These are phyloP conservation scores for Anguilla japonica DNA, from an alignment of 2,113 vertebrate species.

Conservation along the genomic window DNA sequence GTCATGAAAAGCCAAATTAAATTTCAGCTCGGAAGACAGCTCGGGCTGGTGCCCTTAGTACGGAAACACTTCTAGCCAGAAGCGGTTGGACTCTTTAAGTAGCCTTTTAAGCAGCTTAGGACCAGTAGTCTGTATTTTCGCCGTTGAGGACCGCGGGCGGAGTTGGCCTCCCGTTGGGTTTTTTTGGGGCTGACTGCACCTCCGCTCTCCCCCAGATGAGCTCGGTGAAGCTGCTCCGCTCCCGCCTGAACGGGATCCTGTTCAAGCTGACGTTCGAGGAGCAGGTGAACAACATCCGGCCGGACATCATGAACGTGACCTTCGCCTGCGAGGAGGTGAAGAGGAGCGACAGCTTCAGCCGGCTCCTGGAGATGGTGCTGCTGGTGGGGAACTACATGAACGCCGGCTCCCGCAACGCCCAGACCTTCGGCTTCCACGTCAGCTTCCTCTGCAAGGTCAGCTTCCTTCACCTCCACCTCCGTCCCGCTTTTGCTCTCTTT, in stretches of 20 bases:
- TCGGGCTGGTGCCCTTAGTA: background rate
- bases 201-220: slow-evolving; percentile 79
- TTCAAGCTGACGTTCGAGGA: slow-evolving; percentile 96
- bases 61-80: background rate
- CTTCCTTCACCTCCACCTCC: background rate
- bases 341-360: slow-evolving; percentile 89
- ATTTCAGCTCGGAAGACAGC: slow-evolving; percentile 9
- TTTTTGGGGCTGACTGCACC: slow-evolving; percentile 18
- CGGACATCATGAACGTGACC: slow-evolving; percentile 92
- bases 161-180: background rate
- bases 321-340: slow-evolving; percentile 95
- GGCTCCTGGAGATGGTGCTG: slow-evolving; percentile 84
- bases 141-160: background rate
- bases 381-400: slow-evolving; percentile 99
- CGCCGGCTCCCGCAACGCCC: slow-evolving; percentile 92
- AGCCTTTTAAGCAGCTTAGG: background rate
- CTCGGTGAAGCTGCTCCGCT: slow-evolving; percentile 86
- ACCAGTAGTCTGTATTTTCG: background rate
- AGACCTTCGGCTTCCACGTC: slow-evolving; percentile 93
- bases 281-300: slow-evolving; percentile 93
- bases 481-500: background rate
- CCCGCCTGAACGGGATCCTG: slow-evolving; percentile 88
- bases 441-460: slow-evolving; percentile 94
- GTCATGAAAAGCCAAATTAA: slow-evolving; percentile 21
- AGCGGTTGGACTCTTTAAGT: background rate